phyloP scores from a whole-genome alignment of 1,140 invertebrate species.

The Arion vulgaris region DNA sequence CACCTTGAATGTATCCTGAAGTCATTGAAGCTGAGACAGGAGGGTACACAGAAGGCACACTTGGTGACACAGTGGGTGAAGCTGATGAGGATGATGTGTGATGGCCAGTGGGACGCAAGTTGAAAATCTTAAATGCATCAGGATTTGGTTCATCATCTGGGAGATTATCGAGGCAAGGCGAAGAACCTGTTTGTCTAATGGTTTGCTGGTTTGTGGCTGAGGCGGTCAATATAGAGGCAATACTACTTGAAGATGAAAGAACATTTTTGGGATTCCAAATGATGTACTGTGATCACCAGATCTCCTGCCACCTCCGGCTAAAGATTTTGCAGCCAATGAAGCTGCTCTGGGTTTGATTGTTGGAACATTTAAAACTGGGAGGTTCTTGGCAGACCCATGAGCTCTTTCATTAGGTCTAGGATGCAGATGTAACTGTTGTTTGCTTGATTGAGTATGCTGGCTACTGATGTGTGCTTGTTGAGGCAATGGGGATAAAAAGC shows the following conservation, averaged over 20 bases:
- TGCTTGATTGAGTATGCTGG: background rate
- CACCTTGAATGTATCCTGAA: slow-evolving; percentile 4
- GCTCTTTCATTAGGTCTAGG: background rate
- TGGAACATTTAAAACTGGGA: slow-evolving; percentile 33
- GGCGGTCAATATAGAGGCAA: background rate
- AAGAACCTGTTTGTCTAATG: background rate
- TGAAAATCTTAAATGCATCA: slow-evolving; percentile 57
- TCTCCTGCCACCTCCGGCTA: slow-evolving; percentile 1
- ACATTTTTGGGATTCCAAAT: background rate
- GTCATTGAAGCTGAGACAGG: slow-evolving; percentile 12
- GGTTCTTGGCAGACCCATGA: background rate
- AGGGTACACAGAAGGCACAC: slow-evolving; percentile 11
- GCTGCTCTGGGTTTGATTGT: slow-evolving; percentile 37
- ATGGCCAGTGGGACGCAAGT: slow-evolving; percentile 47
- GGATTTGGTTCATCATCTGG: slow-evolving; percentile 47
- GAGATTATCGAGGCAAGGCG: slow-evolving; percentile 3
- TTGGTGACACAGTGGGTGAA: background rate
- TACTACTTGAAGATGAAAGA: background rate
- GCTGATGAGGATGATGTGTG: slow-evolving; percentile 24
- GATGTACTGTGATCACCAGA: background rate
- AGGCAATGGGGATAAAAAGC: slow-evolving; percentile 4
- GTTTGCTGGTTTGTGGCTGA: background rate
- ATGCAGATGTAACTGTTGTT: background rate
- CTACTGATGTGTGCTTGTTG: background rate
- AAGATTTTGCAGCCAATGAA: slow-evolving; percentile 35